phyloP scores from a whole-genome alignment of 1,140 invertebrate species.

The Homarus americanus region DNA sequence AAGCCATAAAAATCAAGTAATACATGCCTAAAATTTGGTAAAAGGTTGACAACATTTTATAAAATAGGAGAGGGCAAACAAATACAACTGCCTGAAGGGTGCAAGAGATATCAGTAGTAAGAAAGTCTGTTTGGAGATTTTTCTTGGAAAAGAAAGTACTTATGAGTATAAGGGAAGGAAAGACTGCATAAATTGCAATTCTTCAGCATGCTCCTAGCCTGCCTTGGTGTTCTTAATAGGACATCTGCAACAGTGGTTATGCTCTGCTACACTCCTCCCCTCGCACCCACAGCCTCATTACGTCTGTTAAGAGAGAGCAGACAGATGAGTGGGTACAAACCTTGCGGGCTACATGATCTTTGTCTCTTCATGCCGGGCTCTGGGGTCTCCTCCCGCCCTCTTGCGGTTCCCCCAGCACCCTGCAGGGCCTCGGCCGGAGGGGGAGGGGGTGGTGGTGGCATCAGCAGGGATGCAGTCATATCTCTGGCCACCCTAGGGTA shows the following conservation, averaged over 20 bases:
- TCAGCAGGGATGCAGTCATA: conserved; percentile 67
- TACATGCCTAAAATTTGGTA: conserved; percentile 52
- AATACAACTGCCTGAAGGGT: conserved; percentile 50
- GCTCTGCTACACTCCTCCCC: conserved; percentile 17
- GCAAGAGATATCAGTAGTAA: conserved; percentile 44
- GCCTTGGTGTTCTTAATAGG: not conserved
- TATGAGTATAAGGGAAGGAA: conserved; percentile 32
- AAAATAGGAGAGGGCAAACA: conserved; percentile 38
- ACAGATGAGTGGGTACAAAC: conserved; percentile 68
- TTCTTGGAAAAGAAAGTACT: conserved; percentile 40
- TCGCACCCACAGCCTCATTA: conserved; percentile 22
- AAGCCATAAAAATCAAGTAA: conserved; percentile 38
- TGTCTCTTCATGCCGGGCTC: conserved; percentile 65
- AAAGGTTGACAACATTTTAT: conserved; percentile 44
- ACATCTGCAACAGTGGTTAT: conserved; percentile 35
- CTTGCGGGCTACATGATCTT: conserved; percentile 69
- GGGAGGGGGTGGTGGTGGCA: conserved; percentile 66
- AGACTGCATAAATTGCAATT: conserved; percentile 19
- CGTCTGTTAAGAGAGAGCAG: conserved; percentile 50
- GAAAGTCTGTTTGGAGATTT: conserved; percentile 35
- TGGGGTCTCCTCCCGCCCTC: conserved; percentile 54
- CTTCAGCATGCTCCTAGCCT: conserved; percentile 44
- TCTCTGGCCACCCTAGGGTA: conserved; percentile 70
- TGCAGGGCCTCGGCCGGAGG: conserved; percentile 41
- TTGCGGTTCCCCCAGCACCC: conserved; percentile 21